A percentile compares a stretch with the other conserved stretches of the same genome.
phyloP scores from a whole-genome alignment of 2,888 invertebrate genomes.

The Urechis unicinctus region DNA sequence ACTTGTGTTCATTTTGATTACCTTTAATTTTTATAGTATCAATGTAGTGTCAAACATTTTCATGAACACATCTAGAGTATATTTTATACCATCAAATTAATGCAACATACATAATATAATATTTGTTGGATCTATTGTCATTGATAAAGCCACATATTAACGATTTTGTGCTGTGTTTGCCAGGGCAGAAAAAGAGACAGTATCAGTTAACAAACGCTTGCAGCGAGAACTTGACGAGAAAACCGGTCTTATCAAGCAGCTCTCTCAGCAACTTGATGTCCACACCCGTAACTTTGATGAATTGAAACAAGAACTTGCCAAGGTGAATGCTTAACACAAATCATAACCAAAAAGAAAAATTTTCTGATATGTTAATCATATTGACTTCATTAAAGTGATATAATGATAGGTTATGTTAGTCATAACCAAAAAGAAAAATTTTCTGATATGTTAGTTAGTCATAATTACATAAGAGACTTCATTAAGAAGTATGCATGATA shows the following conservation, averaged over 20 bases:
- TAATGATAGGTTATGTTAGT: too few relatives aligned
- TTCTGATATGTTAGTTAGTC: neutral
- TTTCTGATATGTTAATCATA: neutral
- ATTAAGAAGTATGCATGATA: too few relatives aligned
- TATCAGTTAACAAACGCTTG: slow-evolving; percentile 31
- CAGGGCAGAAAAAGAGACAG: slow-evolving; percentile 42
- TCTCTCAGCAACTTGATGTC: slow-evolving; percentile 42
- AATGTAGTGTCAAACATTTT: too few relatives aligned
- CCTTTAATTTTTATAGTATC: too few relatives aligned
- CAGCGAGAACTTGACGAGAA: slow-evolving; percentile 41
- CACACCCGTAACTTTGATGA: slow-evolving; percentile 47
- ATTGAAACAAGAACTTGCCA: slow-evolving; percentile 41
- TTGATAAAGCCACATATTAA: neutral
- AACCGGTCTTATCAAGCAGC: slow-evolving; percentile 34
- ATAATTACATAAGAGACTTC: too few relatives aligned
- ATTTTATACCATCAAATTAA: too few relatives aligned
- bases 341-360: neutral
- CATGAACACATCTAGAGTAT: too few relatives aligned
- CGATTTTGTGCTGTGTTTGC: neutral
- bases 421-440: neutral
- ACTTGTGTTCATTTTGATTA: too few relatives aligned
- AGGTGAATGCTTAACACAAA: slow-evolving; percentile 28
- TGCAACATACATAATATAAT: too few relatives aligned
- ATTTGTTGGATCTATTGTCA: neutral
- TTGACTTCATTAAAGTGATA: too few relatives aligned